phyloP scores from a whole-genome alignment of 2,113 vertebrate species.

The Centrocercus urophasianus region DNA sequence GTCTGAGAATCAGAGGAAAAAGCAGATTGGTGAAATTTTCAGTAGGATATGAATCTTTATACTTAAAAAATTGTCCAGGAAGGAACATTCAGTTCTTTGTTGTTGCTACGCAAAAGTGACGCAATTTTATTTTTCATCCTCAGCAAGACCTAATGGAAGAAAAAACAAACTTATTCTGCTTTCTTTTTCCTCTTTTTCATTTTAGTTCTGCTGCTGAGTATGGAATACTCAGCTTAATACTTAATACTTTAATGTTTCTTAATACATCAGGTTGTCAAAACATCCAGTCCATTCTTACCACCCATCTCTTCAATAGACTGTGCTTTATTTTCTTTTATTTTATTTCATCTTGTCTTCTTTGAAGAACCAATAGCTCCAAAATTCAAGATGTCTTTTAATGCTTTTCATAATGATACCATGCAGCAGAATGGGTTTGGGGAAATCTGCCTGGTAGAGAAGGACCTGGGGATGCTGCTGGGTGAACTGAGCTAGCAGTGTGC shows the following conservation, averaged over 20 bases:
- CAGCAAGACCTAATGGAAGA: not conserved
- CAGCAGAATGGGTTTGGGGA: not conserved
- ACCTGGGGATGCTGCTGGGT: not conserved
- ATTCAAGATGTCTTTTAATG: not conserved
- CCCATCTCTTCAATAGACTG: accelerated
- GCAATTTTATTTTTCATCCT: not conserved
- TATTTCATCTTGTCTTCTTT: not conserved
- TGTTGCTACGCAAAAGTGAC: conserved; percentile 4
- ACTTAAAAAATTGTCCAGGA: conserved; percentile 4
- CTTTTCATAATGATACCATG: not conserved
- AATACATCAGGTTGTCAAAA: not conserved
- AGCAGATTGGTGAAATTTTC: conserved; percentile 46
- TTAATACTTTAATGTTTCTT: not conserved
- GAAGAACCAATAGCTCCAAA: not conserved
- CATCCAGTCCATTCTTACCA: not conserved
- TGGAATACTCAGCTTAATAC: not conserved
- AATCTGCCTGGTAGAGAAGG: not conserved
- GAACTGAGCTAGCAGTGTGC: not conserved
- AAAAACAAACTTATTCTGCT: not conserved
- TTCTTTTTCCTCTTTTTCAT: not conserved
- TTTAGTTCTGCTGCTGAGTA: not conserved
- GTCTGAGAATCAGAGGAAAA: conserved; percentile 29
- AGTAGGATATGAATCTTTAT: conserved; percentile 29
- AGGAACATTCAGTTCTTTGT: conserved; percentile 45
- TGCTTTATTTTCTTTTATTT: not conserved